A percentile compares a stretch with the other conserved stretches of the same genome.
Evolutionary conservation across 2,888 invertebrate genomes (phyloP).

Genomic region (Aleiodes leptofemur): DNA sequence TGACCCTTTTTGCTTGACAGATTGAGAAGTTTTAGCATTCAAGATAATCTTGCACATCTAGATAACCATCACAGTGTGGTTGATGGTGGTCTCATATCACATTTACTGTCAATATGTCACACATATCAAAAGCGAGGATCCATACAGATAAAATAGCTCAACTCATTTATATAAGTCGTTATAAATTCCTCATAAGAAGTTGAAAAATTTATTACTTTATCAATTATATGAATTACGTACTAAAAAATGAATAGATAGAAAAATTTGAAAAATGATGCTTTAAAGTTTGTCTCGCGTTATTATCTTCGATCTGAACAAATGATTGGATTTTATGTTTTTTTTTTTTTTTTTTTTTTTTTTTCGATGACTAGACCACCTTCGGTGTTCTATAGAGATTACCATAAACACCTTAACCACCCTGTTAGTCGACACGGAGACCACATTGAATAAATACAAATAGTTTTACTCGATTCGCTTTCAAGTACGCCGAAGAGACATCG

Average conservation of each 20-base stretch:
- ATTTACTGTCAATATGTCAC: too few relatives aligned
- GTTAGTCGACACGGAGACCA: conserved; percentile 47
- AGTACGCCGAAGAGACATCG: conserved; percentile 58
- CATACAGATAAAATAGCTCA: too few relatives aligned
- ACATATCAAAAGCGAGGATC: too few relatives aligned
- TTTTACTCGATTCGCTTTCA: conserved; percentile 59
- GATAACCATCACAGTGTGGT: too few relatives aligned
- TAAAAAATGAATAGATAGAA: conserved; percentile 15
- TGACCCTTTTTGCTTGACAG: too few relatives aligned
- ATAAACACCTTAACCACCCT: conserved; percentile 68
- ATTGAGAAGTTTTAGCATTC: too few relatives aligned
- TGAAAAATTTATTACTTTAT: conserved; percentile 1
- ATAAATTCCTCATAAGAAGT: too few relatives aligned
- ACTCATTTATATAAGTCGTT: too few relatives aligned
- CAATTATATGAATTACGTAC: neutral
- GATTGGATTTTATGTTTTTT: neutral
- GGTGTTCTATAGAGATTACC: conserved; percentile 61
- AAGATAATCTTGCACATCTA: too few relatives aligned
- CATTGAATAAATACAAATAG: conserved; percentile 60
- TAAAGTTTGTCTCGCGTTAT: conserved; percentile 19
- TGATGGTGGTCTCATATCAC: too few relatives aligned
- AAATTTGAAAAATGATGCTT: conserved; percentile 60
- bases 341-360: neutral
- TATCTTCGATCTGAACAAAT: conserved; percentile 12
- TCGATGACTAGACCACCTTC: conserved; percentile 59